Conservation (phyloP, 1,140 invertebrate genomes). For the Neodiprion virginianus region DNA sequence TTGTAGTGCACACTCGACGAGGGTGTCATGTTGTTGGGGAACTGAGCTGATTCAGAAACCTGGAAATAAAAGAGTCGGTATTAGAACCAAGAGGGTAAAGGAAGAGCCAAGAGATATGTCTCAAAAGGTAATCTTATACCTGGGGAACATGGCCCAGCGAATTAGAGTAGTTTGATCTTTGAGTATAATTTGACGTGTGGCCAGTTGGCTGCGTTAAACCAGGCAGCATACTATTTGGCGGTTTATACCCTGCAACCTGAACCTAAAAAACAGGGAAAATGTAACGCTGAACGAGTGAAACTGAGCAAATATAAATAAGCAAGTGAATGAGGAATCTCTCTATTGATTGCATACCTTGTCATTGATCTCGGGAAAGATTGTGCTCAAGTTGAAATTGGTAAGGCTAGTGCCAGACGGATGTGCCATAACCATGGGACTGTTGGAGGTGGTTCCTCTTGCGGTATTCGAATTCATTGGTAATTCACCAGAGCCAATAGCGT, state of each 20-base stretch:
- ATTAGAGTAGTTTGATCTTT: slow-evolving; percentile 53
- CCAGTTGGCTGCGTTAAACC: slow-evolving; percentile 51
- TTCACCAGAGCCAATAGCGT: slow-evolving; percentile 20
- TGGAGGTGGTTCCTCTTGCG: slow-evolving; percentile 31
- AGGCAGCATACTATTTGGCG: slow-evolving; percentile 48
- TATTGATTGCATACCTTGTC: slow-evolving; percentile 62
- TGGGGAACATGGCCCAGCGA: slow-evolving; percentile 53
- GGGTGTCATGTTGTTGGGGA: slow-evolving; percentile 1
- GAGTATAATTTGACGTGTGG: slow-evolving; percentile 49
- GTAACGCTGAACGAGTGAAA: too few relatives aligned
- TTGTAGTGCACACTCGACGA: slow-evolving; percentile 4
- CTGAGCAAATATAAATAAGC: too few relatives aligned
- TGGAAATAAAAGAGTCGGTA: background rate
- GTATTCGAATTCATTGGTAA: slow-evolving; percentile 40
- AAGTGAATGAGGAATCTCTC: too few relatives aligned
- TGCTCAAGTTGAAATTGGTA: slow-evolving; percentile 73
- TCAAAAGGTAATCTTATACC: slow-evolving; percentile 28
- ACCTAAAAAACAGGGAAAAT: slow-evolving; percentile 12
- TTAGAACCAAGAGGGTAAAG: too few relatives aligned
- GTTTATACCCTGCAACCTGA: slow-evolving; percentile 55
- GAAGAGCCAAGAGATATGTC: too few relatives aligned
- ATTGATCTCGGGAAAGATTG: slow-evolving; percentile 75
- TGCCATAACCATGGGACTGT: slow-evolving; percentile 48
- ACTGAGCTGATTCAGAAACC: background rate
- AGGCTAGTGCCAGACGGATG: slow-evolving; percentile 64